phyloP scores from a whole-genome alignment of 1,140 invertebrate genomes.

The Calliphora vicina region DNA sequence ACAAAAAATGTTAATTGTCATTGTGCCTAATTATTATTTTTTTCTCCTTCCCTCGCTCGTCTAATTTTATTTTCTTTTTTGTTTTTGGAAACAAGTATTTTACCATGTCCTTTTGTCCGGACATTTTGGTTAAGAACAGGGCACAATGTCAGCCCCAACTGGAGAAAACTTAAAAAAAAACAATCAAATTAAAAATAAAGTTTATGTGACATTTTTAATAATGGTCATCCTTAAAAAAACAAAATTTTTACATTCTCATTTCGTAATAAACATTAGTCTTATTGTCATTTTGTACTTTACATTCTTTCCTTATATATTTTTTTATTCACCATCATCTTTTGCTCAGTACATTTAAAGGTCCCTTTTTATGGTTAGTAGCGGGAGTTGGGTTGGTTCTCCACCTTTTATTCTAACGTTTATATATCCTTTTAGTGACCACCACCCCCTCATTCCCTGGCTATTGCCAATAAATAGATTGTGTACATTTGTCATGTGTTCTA shows the following conservation, averaged over 20 bases:
- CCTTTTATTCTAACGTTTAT: not conserved
- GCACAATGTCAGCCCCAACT: not conserved
- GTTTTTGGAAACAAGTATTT: not conserved
- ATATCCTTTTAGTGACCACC: not conserved
- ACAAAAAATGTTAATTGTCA: conserved; percentile 31
- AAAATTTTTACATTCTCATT: conserved; percentile 26
- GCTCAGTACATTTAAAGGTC: not conserved
- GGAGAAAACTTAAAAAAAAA: not conserved
- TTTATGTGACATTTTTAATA: conserved; percentile 35
- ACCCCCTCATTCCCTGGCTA: not conserved
- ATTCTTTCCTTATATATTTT: not conserved
- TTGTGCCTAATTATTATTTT: conserved; percentile 34
- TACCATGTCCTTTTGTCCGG: not conserved
- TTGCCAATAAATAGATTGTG: conserved; percentile 30
- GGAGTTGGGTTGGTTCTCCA: not conserved
- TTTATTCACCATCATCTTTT: not conserved
- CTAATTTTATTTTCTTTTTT: too few species aligned
- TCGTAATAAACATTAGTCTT: conserved; percentile 32
- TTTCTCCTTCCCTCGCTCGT: not conserved
- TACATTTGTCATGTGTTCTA: conserved; percentile 32
- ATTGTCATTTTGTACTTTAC: conserved; percentile 23
- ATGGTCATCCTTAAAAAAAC: conserved; percentile 27
- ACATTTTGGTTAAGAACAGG: not conserved
- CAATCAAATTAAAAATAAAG: conserved; percentile 32
- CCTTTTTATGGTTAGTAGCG: not conserved